A percentile compares a stretch with the other conserved stretches of the same genome.
phyloP scores from a whole-genome alignment of 2,797 vertebrate genomes.

The Falco concolor region DNA sequence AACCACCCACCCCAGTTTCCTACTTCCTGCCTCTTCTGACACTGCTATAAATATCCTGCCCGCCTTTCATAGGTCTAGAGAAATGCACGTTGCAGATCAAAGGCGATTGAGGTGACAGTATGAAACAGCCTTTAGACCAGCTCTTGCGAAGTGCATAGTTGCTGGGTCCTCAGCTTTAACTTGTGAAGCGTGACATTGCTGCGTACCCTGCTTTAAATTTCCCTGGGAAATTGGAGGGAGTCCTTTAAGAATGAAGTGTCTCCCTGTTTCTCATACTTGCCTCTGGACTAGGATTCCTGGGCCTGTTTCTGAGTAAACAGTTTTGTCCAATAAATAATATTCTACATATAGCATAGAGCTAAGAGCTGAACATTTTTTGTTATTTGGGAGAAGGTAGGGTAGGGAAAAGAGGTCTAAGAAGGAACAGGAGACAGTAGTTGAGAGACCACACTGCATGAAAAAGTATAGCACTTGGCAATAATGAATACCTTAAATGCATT shows the following conservation, averaged over 20 bases:
- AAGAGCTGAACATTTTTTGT: neutral
- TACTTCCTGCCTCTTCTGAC: conserved; percentile 69
- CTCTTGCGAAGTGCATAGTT: neutral
- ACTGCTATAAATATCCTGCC: conserved; percentile 64
- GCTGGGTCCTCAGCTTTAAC: neutral
- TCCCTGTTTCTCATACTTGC: neutral
- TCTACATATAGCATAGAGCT: neutral
- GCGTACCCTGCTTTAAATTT: neutral
- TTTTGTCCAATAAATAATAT: neutral
- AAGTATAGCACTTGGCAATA: neutral
- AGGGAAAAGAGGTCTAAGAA: neutral
- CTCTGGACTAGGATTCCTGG: neutral
- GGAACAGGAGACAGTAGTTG: neutral
- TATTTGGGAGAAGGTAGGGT: neutral
- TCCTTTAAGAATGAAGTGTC: neutral
- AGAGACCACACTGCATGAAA: neutral
- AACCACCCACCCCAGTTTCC: conserved; percentile 39
- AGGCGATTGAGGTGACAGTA: neutral
- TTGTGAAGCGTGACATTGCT: neutral
- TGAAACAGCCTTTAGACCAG: neutral
- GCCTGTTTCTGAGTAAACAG: neutral
- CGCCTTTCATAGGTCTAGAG: neutral
- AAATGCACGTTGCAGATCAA: conserved; percentile 6
- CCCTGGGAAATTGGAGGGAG: neutral
- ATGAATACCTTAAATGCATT: neutral